A percentile compares a stretch with the other conserved stretches of the same genome.
phyloP scores from a whole-genome alignment of 2,113 vertebrate genomes.

The Empidonax alnorum region DNA sequence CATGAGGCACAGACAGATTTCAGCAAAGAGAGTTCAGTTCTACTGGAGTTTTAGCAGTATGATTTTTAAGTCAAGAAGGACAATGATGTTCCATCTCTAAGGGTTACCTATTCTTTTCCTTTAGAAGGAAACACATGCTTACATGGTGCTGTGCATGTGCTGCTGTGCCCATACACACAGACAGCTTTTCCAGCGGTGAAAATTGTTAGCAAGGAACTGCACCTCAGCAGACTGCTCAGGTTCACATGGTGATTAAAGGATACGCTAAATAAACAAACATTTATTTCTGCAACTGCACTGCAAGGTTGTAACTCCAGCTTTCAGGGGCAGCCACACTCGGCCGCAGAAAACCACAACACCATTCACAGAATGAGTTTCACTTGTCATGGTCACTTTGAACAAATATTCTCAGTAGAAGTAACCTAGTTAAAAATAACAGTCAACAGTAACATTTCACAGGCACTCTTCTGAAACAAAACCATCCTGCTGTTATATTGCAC shows the following conservation, averaged over 20 bases:
- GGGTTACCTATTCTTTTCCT: neutral
- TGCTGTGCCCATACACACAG: neutral
- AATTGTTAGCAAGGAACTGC: neutral
- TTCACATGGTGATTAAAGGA: neutral
- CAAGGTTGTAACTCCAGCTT: neutral
- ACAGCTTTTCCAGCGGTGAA: neutral
- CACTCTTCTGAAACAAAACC: neutral
- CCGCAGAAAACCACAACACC: neutral
- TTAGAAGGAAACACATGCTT: neutral
- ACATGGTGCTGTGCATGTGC: accelerated
- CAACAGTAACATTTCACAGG: neutral
- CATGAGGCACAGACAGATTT: neutral
- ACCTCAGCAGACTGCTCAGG: neutral
- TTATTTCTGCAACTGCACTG: neutral
- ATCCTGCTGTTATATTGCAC: neutral
- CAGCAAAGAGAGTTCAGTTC: neutral
- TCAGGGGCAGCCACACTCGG: neutral
- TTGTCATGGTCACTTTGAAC: neutral
- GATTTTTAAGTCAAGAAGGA: neutral
- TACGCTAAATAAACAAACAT: neutral
- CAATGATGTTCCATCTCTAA: neutral
- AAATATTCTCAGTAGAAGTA: neutral
- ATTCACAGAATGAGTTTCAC: neutral
- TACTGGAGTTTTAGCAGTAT: neutral
- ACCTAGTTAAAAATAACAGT: neutral